phyloP scores from a whole-genome alignment of 2,113 vertebrate genomes.

The Rana temporaria region DNA sequence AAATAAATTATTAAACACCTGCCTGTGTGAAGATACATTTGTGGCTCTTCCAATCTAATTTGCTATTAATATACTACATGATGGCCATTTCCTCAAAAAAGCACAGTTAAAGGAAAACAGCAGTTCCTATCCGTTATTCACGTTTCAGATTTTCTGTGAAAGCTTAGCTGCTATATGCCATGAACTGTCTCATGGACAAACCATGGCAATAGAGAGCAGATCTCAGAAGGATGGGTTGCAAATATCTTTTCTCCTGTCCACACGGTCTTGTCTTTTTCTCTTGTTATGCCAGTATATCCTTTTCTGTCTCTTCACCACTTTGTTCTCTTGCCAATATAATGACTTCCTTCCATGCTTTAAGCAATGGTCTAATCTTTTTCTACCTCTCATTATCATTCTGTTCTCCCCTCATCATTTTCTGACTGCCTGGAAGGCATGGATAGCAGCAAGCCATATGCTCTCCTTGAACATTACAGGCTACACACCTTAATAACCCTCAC shows the following conservation, averaged over 20 bases:
- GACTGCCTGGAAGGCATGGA: background rate
- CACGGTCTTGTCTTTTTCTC: background rate
- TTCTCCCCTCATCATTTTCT: background rate
- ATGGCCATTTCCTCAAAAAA: slow-evolving; percentile 3
- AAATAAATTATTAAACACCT: slow-evolving; percentile 36
- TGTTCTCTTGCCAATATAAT: background rate
- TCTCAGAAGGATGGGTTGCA: background rate
- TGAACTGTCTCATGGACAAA: background rate
- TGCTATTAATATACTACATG: background rate
- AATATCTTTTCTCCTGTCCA: background rate
- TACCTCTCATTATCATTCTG: background rate
- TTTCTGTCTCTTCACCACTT: background rate
- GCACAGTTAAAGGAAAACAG: background rate
- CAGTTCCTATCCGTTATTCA: background rate
- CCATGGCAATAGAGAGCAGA: background rate
- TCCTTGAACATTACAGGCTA: background rate
- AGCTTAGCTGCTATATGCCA: background rate
- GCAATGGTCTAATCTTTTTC: background rate
- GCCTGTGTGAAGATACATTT: background rate
- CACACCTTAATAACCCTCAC: background rate
- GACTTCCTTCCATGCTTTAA: background rate
- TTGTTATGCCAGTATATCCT: background rate
- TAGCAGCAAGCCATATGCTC: background rate
- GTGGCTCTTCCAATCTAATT: slow-evolving; percentile 10
- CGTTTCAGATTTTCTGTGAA: background rate